phyloP scores from a whole-genome alignment of 2,797 vertebrate genomes.

The Poecilia velifera region DNA sequence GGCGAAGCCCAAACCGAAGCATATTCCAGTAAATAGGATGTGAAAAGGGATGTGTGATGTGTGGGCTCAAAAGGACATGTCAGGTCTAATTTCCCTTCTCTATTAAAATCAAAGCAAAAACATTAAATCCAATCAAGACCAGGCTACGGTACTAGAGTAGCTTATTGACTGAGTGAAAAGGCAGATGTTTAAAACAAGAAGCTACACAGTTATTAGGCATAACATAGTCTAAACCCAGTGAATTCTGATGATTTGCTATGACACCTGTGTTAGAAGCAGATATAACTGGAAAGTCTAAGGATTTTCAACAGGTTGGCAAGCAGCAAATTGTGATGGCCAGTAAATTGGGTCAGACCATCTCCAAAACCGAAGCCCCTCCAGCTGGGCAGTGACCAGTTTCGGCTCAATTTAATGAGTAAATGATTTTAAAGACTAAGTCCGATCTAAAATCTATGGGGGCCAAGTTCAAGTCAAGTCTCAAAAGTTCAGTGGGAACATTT shows the following conservation, averaged over 20 bases:
- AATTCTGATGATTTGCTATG: not conserved
- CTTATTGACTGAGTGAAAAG: conserved; percentile 57
- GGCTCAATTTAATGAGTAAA: not conserved
- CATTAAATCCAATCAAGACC: conserved; percentile 24
- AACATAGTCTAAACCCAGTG: not conserved
- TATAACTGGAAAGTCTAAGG: not conserved
- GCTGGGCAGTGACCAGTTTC: not conserved
- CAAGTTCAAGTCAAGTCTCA: not conserved
- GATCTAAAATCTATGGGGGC: not conserved
- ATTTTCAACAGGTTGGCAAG: not conserved
- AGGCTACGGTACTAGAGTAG: conserved; percentile 20
- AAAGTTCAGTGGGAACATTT: too few relatives aligned
- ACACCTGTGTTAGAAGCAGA: not conserved
- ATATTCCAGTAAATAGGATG: conserved; percentile 24
- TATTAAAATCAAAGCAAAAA: conserved; percentile 26
- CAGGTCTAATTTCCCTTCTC: conserved; percentile 35
- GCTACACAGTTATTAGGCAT: conserved; percentile 42
- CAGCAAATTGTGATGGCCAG: not conserved
- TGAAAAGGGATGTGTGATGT: conserved; percentile 22
- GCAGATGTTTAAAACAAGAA: conserved; percentile 56
- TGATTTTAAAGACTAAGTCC: not conserved
- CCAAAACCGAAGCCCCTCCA: not conserved
- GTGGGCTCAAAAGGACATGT: conserved; percentile 5
- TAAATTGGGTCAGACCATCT: not conserved
- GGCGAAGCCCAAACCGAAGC: conserved; percentile 13